Conservation (phyloP, 1,140 invertebrate species). For the Zaprionus africanus region DNA sequence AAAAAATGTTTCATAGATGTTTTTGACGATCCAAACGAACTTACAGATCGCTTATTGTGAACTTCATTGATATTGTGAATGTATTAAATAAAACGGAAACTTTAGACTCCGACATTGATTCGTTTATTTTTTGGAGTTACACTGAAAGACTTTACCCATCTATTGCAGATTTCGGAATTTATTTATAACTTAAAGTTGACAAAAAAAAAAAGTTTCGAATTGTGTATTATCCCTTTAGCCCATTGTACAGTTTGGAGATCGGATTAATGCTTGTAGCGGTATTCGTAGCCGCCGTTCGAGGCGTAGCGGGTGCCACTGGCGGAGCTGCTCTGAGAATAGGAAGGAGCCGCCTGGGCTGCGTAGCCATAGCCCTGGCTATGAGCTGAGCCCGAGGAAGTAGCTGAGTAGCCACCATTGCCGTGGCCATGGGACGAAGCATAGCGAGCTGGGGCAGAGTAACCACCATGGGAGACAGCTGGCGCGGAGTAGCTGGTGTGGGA, state of each 20-base stretch:
- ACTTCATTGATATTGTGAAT: background rate
- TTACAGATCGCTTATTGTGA: background rate
- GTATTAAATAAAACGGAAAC: background rate
- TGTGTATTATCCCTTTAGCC: conserved; percentile 6
- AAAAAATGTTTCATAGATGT: background rate
- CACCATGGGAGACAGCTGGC: conserved; percentile 8
- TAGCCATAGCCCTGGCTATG: conserved; percentile 27
- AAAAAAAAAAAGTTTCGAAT: conserved; percentile 8
- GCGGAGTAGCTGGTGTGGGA: conserved; percentile 31
- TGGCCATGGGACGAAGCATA: conserved; percentile 24
- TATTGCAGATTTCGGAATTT: conserved; percentile 3
- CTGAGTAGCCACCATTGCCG: conserved; percentile 22
- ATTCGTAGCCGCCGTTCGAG: conserved; percentile 63
- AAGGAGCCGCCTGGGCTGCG: background rate
- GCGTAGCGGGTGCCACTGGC: conserved; percentile 43
- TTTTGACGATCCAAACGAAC: background rate
- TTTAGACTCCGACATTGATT: background rate
- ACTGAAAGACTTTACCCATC: background rate
- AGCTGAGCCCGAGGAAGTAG: conserved; percentile 6
- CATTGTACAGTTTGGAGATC: conserved; percentile 21
- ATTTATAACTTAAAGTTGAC: background rate
- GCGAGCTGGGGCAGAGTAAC: conserved; percentile 27
- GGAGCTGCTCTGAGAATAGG: conserved; percentile 13
- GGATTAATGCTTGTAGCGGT: conserved; percentile 56
- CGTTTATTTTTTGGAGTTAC: background rate